Percentiles rank a stretch among this genome's conserved stretches.
Conservation (phyloP, 2,113 vertebrate genomes). For the Catagonus wagneri region DNA sequence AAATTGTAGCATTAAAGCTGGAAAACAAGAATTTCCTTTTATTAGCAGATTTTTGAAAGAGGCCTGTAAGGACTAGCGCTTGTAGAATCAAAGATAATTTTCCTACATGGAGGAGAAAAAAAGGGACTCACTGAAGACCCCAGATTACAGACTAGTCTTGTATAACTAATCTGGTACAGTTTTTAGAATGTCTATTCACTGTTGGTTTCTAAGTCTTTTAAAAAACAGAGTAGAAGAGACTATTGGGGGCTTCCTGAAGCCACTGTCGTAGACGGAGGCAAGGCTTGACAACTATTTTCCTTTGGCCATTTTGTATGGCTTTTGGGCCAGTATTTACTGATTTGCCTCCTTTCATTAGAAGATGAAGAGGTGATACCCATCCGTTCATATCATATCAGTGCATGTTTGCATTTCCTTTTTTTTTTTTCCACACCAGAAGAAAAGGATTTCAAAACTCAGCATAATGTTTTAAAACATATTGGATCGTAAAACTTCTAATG, state of each 20-base stretch:
- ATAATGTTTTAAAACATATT: not conserved
- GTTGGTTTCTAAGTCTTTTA: not conserved
- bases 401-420: not conserved
- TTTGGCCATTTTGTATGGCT: not conserved
- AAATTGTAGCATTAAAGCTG: not conserved
- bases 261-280: not conserved
- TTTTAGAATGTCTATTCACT: not conserved
- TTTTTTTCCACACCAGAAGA: not conserved
- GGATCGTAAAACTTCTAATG: slow-evolving; percentile 14
- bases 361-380: not conserved
- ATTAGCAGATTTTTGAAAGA: not conserved
- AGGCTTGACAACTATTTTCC: not conserved
- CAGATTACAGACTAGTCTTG: not conserved
- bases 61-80: accelerated
- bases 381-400: not conserved
- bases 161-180: not conserved
- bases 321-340: not conserved
- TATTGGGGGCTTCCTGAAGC: not conserved
- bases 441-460: slow-evolving; percentile 23
- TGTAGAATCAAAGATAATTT: not conserved
- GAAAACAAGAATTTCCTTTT: not conserved
- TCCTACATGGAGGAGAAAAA: not conserved
- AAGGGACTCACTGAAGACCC: not conserved
- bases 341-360: not conserved
- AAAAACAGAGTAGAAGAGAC: not conserved